Conservation (phyloP, 2,888 invertebrate genomes). For the Drosophila fulvimacula region DNA sequence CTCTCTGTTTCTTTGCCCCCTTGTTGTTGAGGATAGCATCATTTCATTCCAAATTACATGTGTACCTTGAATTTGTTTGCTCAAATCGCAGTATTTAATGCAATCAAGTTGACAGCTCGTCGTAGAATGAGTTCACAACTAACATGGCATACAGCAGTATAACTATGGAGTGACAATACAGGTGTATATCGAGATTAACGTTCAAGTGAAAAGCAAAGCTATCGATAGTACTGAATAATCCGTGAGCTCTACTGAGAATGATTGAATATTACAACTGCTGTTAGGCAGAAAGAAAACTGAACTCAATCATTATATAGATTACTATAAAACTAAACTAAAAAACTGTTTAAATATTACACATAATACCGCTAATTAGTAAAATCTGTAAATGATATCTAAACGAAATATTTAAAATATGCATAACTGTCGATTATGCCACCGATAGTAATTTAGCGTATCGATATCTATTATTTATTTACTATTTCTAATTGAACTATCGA, state of each 20-base stretch:
- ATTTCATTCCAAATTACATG: background rate
- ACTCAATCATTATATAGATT: too few relatives aligned
- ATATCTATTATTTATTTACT: background rate
- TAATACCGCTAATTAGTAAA: background rate
- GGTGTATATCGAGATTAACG: background rate
- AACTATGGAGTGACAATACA: background rate
- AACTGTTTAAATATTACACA: background rate
- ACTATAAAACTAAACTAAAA: too few relatives aligned
- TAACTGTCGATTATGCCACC: background rate
- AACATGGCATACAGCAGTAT: conserved; percentile 28
- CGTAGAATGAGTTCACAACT: conserved; percentile 41
- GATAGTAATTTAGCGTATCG: background rate
- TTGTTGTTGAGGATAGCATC: background rate
- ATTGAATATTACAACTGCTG: background rate
- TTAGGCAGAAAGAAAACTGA: background rate
- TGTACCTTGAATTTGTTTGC: conserved; percentile 6
- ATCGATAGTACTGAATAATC: background rate
- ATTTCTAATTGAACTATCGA: background rate
- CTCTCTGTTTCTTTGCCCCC: too few relatives aligned
- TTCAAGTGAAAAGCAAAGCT: background rate
- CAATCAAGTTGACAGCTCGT: conserved; percentile 13
- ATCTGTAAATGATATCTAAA: too few relatives aligned
- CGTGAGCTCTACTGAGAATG: background rate
- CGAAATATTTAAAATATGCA: background rate
- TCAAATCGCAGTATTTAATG: background rate